Percentiles rank a stretch among this genome's conserved stretches.
These are phyloP conservation scores for Malurus splendens DNA, from an alignment of 2,797 vertebrate genomes.

Conservation along the genomic window DNA sequence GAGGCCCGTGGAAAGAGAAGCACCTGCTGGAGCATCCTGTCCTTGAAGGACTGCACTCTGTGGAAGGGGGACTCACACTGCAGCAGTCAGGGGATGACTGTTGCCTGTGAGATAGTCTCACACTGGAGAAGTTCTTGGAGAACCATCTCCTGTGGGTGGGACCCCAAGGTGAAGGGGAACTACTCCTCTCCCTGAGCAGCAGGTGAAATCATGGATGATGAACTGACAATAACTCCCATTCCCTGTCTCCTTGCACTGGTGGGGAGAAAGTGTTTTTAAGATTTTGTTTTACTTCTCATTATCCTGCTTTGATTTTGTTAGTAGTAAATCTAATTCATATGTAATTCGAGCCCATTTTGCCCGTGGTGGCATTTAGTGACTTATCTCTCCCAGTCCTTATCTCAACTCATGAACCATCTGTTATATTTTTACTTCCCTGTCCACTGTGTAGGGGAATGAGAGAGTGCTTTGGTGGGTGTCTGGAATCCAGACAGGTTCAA, in stretches of 20 bases:
- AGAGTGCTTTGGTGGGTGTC: not conserved
- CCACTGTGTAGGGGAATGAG: not conserved
- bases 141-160: not conserved
- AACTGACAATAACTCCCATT: not conserved
- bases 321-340: not conserved
- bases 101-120: not conserved
- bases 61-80: not conserved
- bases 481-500: not conserved
- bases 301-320: not conserved
- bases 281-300: not conserved
- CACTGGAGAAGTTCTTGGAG: not conserved
- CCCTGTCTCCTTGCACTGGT: not conserved
- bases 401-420: not conserved
- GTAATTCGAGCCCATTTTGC: not conserved
- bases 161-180: not conserved
- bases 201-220: not conserved
- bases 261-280: not conserved
- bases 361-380: not conserved
- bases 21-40: not conserved
- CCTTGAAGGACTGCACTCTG: not conserved
- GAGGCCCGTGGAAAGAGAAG: not conserved
- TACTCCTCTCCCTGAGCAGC: not conserved
- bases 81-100: not conserved
- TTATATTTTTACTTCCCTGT: not conserved
- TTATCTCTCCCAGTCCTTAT: not conserved